These are phyloP conservation scores for Mythimna pallens DNA, from an alignment of 2,888 invertebrate species.

Conservation along the genomic window DNA sequence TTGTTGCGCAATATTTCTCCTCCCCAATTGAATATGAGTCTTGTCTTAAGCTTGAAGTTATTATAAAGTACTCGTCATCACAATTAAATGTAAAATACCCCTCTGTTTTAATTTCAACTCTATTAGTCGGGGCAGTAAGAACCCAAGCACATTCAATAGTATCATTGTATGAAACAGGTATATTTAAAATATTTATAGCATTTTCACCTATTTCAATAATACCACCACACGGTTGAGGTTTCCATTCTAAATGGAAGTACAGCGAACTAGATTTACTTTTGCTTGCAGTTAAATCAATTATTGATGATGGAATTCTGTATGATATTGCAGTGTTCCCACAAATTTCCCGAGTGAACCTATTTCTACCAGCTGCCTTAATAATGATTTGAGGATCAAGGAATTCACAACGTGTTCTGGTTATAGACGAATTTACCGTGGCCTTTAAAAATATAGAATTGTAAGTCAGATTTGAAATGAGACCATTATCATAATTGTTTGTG, in stretches of 20 bases:
- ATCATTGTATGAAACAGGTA: constrained; percentile 83
- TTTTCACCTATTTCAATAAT: constrained; percentile 76
- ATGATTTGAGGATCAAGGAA: constrained; percentile 74
- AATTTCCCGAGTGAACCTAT: constrained; percentile 64
- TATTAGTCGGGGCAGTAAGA: constrained; percentile 82
- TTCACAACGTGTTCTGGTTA: constrained; percentile 70
- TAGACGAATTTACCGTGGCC: constrained; percentile 74
- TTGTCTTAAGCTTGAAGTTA: constrained; percentile 83
- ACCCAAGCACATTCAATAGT: constrained; percentile 94
- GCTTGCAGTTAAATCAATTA: constrained; percentile 73
- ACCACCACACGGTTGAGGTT: constrained; percentile 93
- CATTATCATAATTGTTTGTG: constrained; percentile 26
- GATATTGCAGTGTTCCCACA: constrained; percentile 74
- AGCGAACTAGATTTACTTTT: constrained; percentile 72
- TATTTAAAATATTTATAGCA: constrained; percentile 72
- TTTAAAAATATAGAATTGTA: constrained; percentile 77
- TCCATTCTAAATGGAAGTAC: constrained; percentile 81
- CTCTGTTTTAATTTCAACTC: constrained; percentile 79
- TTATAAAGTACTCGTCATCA: constrained; percentile 82
- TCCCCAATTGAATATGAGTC: constrained; percentile 88
- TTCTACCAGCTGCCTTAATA: constrained; percentile 66
- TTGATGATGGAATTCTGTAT: constrained; percentile 75
- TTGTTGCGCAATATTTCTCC: constrained; percentile 91
- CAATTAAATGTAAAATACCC: constrained; percentile 77
- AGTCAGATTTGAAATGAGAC: constrained; percentile 29